Evolutionary conservation across 2,888 invertebrate species (phyloP), one percentile per base, ranked within the genome.

Genomic region (Pseudoips prasinana): DNA sequence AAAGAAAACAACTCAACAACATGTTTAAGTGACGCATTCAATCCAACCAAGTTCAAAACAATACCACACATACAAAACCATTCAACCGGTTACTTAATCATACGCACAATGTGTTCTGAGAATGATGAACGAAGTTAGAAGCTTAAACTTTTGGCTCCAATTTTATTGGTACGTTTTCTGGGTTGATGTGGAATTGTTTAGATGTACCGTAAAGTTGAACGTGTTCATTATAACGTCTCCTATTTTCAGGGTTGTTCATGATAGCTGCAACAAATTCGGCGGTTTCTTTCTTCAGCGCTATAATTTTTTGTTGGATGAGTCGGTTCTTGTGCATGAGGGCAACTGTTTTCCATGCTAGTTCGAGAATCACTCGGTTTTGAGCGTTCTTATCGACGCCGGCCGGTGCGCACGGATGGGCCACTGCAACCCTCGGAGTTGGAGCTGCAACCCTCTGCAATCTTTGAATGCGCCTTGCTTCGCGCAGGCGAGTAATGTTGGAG

Each of bases 321-420:
- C 85, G 90, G 71, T 92, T 92, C 44, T 90, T 90, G 41, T 91
- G 90, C 80, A 92, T 90, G 10, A 93, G 74, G 7, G 89, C 90
- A 22, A 92, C 89, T 0, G 92, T 92, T 59, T 91, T 91, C 69
- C 91, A 85, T 2, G 92, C 92, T 3, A 92, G 89, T 31, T 91
- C 90, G 14, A 92, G 71, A 23, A 93, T 86, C 5, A 91, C 90
- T 38, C 84, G 82, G 49, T 74, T 82, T 38, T 85, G 85, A 23
- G 65, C 67, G 0, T 33, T 44, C 32, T 82, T 82, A 52, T 83
- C 68, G 6, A 73, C 65, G 18, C 43, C 24, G 5, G 56, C 39
- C 7, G 68, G 53, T 20, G 20, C 4, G 35, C 53, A 59, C 0
- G 61, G 61, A 0, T 56, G 43, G 10, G 42, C 41, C 9, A 58